Base-by-base conservation (phyloP, 92 coral and sea anemone genomes). In the Plumapathes pennacea region DNA sequence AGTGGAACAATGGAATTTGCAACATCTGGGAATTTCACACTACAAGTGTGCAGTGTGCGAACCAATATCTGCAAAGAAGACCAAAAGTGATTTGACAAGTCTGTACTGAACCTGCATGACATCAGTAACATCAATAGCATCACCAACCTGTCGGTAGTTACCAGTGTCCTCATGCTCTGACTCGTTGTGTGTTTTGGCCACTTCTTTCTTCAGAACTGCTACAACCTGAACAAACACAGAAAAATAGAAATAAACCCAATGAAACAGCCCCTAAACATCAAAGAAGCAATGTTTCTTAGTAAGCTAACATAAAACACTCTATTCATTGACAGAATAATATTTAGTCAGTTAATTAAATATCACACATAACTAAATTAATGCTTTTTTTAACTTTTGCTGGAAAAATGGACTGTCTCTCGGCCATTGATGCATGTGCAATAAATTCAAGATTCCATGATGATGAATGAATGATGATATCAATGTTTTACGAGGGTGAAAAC, bases 1-100 rank as follows among this genome's bases (percentile, higher is more conserved):
- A 94, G 75, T 5, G 99, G 99, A 4, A 94, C 96, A 57, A 94
- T 90, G 21, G 99, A 94, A 54, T 66, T 78, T 38, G 99, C 99
- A 7, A 94, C 97, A 81, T 94, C 99, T 44, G 99, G 99, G 76
- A 94, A 94, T 79, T 94, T 94, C 28, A 94, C 99, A 55, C 99
- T 94, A 60, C 99, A 94, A 14, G 96, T 83, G 71, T 94, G 99
- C 4, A 94, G 81, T 9, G 99, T 94, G 19, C 99, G 86, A 3
- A 94, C 99, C 28, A 94, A 82, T 81, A 94, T 85, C 95, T 94
- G 71, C 10, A 44, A 19, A 77, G 9, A 82, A 9, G 41, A 10
- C 27, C 21, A 36, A 4, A 4, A 18, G 19, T 40, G 1, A 24
- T 24, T 55, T 15, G n/a, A 55, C 25, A 18, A 3, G 0, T 10